phyloP scores from a whole-genome alignment of 2,113 vertebrate genomes.

The Cephalopholis sonnerati region DNA sequence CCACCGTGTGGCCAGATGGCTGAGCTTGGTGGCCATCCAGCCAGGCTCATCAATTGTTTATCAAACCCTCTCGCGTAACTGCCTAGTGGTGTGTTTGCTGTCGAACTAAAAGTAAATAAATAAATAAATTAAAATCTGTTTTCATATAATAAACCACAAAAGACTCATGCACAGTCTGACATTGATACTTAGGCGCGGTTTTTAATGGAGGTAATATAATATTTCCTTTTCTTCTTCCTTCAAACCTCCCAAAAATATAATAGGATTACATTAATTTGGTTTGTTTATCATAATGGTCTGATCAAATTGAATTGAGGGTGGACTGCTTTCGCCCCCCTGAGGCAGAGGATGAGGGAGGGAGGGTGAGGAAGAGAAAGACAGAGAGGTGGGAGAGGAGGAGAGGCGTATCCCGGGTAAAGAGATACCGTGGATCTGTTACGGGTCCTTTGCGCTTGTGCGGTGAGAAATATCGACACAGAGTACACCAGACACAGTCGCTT shows the following conservation, averaged over 20 bases:
- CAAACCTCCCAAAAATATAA: neutral
- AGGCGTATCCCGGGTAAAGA: conserved; percentile 45
- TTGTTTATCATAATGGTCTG: neutral
- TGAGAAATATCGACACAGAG: neutral
- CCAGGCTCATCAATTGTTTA: conserved; percentile 33
- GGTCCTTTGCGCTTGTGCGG: neutral
- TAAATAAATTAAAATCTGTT: neutral
- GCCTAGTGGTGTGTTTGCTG: neutral
- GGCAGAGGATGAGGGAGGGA: neutral
- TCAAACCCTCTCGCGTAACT: conserved; percentile 34
- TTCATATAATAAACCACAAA: neutral
- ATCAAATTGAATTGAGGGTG: conserved; percentile 13
- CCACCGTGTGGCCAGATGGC: conserved; percentile 26
- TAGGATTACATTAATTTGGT: neutral
- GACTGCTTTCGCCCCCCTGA: neutral
- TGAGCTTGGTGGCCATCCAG: neutral
- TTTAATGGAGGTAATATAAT: neutral
- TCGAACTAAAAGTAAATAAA: neutral
- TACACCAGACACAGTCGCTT: neutral
- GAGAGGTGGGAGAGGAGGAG: conserved; percentile 35
- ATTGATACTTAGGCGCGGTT: neutral
- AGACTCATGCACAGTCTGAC: neutral
- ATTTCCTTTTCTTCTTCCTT: neutral
- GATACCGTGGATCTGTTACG: conserved; percentile 15
- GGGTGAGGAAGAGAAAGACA: neutral